Base-by-base conservation (phyloP, 2,113 vertebrate species). In the Emydocephalus ijimae region DNA sequence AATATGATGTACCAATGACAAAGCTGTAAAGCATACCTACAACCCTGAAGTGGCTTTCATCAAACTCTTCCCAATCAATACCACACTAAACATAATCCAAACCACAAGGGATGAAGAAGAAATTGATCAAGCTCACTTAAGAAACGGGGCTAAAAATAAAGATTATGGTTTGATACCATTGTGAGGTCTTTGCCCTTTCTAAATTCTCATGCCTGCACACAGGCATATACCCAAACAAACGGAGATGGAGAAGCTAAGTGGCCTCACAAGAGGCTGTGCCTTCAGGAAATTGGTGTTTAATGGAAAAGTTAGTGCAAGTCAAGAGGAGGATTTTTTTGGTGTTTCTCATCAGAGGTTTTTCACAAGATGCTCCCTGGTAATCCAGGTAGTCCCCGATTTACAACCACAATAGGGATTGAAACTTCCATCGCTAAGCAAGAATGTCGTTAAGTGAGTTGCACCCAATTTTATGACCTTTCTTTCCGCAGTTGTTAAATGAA, bases 21-120 rank as follows among this genome's bases (percentile, higher is more conserved):
- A 93, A 95, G 91, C 91, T 15, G 90, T 93, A 93, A 93, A 11
- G 85, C 5, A 95, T 85, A 85, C 88, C 50, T 88, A 91, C 85
- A 94, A 9, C 21, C 93, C 90, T 39, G 54, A 95, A 92, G 7
- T 0, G 0, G n/a, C 64, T 92, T 95, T 95, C 74, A 89, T 95
- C 50, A 86, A 94, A 90, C 56, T 39, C 57, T 94, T 86, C 61
- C 15, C 50, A 81, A 94, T 96, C 92, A 39, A 96, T 96, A 96
- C 34, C 90, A 92, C 0, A 2, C 6, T 92, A 94, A 96, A 90
- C n/a, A 92, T 92, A 90, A 92, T 91, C 59, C 94, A 87, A 90
- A 88, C 43, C 21, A 0, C 26, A 92, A 15, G 50, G 50, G 18
- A 93, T 39, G 21, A 91, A 95, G 97, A 97, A 97, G 96, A 96